Evolutionary conservation across 2,888 invertebrate genomes (phyloP).

Genomic region (Seira ritae): DNA sequence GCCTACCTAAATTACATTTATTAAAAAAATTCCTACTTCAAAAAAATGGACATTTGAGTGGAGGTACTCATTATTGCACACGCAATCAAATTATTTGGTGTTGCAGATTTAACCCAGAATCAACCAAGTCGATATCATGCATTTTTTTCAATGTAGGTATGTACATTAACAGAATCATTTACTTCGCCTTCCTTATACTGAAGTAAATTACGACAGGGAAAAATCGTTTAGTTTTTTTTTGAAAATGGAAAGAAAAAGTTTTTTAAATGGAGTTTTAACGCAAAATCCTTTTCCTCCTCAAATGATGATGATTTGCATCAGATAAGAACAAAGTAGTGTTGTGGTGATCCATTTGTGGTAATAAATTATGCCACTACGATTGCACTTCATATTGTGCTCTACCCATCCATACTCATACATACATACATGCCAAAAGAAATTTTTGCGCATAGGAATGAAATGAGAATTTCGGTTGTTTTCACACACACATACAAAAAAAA

Average conservation of each 20-base stretch:
- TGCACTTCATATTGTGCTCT: too few species aligned
- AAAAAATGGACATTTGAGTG: conserved; percentile 4
- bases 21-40: background rate
- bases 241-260: conserved; percentile 13
- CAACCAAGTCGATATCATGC: background rate
- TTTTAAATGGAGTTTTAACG: background rate
- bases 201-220: background rate
- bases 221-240: background rate
- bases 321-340: too few species aligned
- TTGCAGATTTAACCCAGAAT: conserved; percentile 61
- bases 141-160: too few species aligned
- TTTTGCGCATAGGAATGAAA: too few species aligned
- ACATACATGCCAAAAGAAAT: too few species aligned
- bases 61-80: conserved; percentile 41
- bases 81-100: conserved; percentile 59
- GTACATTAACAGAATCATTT: background rate
- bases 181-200: conserved; percentile 28
- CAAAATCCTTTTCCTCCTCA: background rate
- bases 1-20: background rate
- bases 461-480: too few species aligned
- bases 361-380: too few species aligned
- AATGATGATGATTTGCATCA: too few species aligned
- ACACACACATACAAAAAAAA: too few species aligned
- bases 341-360: too few species aligned
- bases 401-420: too few species aligned